Evolutionary conservation across 2,113 vertebrate species (phyloP).

Genomic region (Physeter macrocephalus): DNA sequence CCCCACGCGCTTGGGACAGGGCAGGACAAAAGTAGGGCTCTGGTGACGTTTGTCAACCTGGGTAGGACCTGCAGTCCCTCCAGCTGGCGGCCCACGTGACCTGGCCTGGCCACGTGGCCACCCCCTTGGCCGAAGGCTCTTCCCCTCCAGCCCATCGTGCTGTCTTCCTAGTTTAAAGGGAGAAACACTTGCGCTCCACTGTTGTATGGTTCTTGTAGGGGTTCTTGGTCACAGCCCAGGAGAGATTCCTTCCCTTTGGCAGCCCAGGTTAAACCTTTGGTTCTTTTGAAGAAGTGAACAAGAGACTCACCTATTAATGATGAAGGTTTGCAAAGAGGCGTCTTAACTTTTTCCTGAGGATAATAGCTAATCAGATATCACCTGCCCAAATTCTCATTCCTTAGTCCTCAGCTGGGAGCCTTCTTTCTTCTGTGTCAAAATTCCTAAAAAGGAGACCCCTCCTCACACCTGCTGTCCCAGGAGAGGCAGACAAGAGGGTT

Average conservation of each 20-base stretch:
- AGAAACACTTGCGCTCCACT: neutral
- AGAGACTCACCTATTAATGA: neutral
- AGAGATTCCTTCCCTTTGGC: neutral
- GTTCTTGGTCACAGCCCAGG: too few species aligned
- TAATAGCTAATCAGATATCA: neutral
- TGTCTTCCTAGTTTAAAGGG: neutral
- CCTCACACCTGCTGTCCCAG: neutral
- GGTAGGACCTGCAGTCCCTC: neutral
- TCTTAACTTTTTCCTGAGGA: neutral
- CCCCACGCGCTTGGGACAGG: neutral
- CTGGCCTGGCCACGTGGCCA: neutral
- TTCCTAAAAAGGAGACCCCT: neutral
- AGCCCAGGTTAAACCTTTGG: neutral
- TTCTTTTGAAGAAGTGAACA: neutral
- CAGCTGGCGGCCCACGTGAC: neutral
- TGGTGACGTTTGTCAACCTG: neutral
- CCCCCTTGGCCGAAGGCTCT: neutral
- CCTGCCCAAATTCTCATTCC: neutral
- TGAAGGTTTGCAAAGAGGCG: neutral
- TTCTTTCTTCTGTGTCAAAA: neutral
- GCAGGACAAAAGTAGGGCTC: neutral
- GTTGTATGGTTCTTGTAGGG: too few species aligned
- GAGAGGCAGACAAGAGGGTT: neutral
- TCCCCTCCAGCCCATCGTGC: neutral
- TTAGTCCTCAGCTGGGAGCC: neutral